These are phyloP conservation scores for Campylomormyrus numenius DNA, from an alignment of 2,113 vertebrate genomes.

Conservation along the genomic window DNA sequence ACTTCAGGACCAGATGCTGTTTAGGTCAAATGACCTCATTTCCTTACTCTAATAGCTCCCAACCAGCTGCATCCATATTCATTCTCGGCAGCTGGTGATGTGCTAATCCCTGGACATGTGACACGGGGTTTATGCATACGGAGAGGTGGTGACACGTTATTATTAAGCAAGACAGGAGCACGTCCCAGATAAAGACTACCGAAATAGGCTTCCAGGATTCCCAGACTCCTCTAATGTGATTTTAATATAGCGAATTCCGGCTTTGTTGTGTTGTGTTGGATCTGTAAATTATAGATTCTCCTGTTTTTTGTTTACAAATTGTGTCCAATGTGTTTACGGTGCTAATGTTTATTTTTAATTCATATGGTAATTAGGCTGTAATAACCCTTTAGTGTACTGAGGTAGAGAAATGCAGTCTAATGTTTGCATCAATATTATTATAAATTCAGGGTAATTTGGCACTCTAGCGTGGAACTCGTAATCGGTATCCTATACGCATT, in stretches of 20 bases:
- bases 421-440: not conserved
- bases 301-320: not conserved
- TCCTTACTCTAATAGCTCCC: not conserved
- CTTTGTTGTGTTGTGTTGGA: not conserved
- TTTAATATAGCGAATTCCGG: not conserved
- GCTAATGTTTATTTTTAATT: not conserved
- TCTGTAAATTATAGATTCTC: not conserved
- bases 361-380: not conserved
- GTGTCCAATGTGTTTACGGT: not conserved
- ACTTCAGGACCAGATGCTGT: not conserved
- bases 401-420: not conserved
- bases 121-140: not conserved
- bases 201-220: no score
- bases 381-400: not conserved
- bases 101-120: not conserved
- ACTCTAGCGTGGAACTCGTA: not conserved
- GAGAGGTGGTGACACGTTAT: not conserved
- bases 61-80: not conserved
- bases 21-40: not conserved
- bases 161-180: not conserved
- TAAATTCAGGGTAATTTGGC: not conserved
- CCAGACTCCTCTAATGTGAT: not conserved
- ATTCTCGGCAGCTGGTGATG: not conserved
- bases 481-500: not conserved
- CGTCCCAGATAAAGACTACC: not conserved